A percentile compares a stretch with the other conserved stretches of the same genome.
These are phyloP conservation scores for Elymnias hypermnestra DNA, from an alignment of 1,140 invertebrate species.

Conservation along the genomic window DNA sequence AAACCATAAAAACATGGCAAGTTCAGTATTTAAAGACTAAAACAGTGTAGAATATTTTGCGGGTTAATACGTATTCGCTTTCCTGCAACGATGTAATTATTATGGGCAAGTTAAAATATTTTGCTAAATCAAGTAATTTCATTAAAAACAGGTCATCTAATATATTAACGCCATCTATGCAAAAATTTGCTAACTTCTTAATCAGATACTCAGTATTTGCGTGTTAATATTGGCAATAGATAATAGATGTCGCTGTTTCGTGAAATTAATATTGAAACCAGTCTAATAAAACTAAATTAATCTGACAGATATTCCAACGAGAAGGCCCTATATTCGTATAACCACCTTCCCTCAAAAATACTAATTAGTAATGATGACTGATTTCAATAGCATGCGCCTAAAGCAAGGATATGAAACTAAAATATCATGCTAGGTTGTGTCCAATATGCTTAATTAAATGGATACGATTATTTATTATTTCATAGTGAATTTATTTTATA, in stretches of 20 bases:
- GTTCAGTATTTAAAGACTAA: too few relatives aligned
- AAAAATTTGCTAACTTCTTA: slow-evolving; percentile 5
- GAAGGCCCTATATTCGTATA: slow-evolving; percentile 20
- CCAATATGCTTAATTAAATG: neutral
- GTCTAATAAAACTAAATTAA: slow-evolving; percentile 25
- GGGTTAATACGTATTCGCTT: too few relatives aligned
- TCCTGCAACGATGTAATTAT: too few relatives aligned
- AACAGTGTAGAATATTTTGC: too few relatives aligned
- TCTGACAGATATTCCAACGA: slow-evolving; percentile 52
- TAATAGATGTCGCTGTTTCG: slow-evolving; percentile 65
- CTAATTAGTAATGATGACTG: slow-evolving; percentile 33
- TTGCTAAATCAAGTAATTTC: neutral
- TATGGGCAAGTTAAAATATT: too few relatives aligned
- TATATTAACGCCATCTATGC: slow-evolving; percentile 49
- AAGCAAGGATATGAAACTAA: slow-evolving; percentile 15
- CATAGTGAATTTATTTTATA: neutral
- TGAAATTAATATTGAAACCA: slow-evolving; percentile 56
- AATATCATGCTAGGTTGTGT: slow-evolving; percentile 9
- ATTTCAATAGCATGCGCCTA: slow-evolving; percentile 49
- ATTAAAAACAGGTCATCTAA: neutral
- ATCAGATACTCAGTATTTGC: neutral
- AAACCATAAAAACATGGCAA: too few relatives aligned
- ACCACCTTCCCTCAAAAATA: slow-evolving; percentile 20
- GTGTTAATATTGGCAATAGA: slow-evolving; percentile 9
- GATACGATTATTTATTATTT: neutral